Evolutionary conservation across 2,797 vertebrate species (phyloP).

Genomic region (Ctenosaura bakeri): DNA sequence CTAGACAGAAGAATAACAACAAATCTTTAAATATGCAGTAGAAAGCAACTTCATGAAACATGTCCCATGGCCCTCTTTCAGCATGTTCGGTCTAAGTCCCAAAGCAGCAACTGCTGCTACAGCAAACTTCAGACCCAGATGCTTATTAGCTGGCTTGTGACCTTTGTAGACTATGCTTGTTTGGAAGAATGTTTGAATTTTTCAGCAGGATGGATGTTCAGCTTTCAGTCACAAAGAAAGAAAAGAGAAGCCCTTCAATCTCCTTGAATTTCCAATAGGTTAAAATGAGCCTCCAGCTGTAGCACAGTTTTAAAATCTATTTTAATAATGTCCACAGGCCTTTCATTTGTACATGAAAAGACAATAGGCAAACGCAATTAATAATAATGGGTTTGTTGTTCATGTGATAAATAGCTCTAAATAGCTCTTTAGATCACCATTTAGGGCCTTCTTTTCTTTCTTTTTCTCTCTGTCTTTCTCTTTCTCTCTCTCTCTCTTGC

Average conservation of each 20-base stretch:
- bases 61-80: conserved; percentile 47
- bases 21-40: conserved; percentile 75
- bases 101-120: conserved; percentile 50
- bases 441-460: conserved; percentile 57
- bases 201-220: conserved; percentile 58
- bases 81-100: conserved; percentile 49
- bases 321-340: conserved; percentile 75
- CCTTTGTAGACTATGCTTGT: conserved; percentile 63
- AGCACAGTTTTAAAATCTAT: conserved; percentile 58
- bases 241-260: conserved; percentile 67
- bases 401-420: conserved; percentile 78
- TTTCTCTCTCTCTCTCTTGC: no score
- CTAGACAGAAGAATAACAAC: conserved; percentile 67
- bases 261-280: conserved; percentile 72
- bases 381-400: conserved; percentile 73
- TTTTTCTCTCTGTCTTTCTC: not conserved
- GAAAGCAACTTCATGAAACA: conserved; percentile 55
- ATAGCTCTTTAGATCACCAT: conserved; percentile 63
- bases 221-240: conserved; percentile 46
- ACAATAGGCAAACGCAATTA: conserved; percentile 67
- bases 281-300: conserved; percentile 73
- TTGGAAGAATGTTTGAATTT: conserved; percentile 78
- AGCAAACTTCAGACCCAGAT: conserved; percentile 51
- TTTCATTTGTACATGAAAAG: conserved; percentile 61
- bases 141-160: conserved; percentile 59